phyloP scores from a whole-genome alignment of 2,113 vertebrate genomes.

The Myiagra hebetior region DNA sequence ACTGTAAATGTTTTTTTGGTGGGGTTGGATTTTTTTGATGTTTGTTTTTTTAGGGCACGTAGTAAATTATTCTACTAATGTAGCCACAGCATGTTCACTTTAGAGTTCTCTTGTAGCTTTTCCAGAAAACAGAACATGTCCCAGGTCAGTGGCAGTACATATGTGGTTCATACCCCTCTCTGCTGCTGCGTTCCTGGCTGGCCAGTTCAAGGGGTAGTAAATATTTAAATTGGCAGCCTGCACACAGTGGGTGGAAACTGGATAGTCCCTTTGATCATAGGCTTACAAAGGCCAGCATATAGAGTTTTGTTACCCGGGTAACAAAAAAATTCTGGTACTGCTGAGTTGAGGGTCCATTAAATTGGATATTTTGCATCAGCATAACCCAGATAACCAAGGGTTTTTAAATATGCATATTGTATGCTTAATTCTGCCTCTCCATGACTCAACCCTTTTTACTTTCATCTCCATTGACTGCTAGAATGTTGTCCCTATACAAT shows the following conservation, averaged over 20 bases:
- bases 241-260: slow-evolving; percentile 12
- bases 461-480: not conserved
- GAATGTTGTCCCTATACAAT: not conserved
- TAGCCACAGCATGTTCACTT: not conserved
- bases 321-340: not conserved
- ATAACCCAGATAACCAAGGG: not conserved
- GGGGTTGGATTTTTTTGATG: not conserved
- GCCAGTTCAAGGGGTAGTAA: slow-evolving; percentile 36
- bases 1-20: not conserved
- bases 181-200: not conserved
- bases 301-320: not conserved
- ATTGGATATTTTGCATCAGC: not conserved
- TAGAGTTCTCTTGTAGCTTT: not conserved
- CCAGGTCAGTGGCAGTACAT: not conserved
- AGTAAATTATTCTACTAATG: not conserved
- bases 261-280: not conserved
- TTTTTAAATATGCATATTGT: not conserved
- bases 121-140: not conserved
- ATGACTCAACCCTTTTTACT: not conserved
- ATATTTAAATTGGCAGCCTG: slow-evolving; percentile 59
- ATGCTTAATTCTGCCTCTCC: not conserved
- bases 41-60: not conserved
- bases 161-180: not conserved
- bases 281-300: not conserved
- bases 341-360: not conserved